Evolutionary conservation across 2,888 invertebrate genomes (phyloP).

Genomic region (Yponomeuta sedellus): DNA sequence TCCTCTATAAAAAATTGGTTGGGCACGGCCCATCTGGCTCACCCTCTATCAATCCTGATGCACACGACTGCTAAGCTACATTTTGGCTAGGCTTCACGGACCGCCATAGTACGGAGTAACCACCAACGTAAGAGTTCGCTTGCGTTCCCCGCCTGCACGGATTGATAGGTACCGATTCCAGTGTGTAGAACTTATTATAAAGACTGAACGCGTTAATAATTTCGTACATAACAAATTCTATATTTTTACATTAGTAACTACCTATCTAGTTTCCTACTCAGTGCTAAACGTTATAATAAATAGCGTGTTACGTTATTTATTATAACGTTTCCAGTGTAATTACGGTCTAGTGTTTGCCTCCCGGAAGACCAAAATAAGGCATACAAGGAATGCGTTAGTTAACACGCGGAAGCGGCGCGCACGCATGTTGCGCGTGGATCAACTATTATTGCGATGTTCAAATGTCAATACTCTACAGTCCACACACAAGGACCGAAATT

Average conservation of each 20-base stretch:
- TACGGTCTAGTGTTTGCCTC: constrained; percentile 5
- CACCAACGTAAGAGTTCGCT: too few relatives aligned
- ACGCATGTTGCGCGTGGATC: constrained; percentile 32
- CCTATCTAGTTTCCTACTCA: not conserved
- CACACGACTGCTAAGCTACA: too few relatives aligned
- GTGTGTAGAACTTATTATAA: too few relatives aligned
- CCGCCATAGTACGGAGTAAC: too few relatives aligned
- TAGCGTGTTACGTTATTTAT: not conserved
- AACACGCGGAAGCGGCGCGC: constrained; percentile 49
- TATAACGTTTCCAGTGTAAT: not conserved
- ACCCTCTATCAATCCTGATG: too few relatives aligned
- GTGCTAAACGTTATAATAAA: too few relatives aligned
- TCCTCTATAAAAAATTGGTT: too few relatives aligned
- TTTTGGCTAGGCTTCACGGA: too few relatives aligned
- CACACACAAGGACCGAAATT: constrained; percentile 31
- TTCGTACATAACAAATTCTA: not conserved
- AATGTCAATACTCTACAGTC: not conserved
- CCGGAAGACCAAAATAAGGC: constrained; percentile 22
- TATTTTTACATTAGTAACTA: not conserved
- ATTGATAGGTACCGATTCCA: too few relatives aligned
- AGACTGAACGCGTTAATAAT: too few relatives aligned
- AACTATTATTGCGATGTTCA: constrained; percentile 21
- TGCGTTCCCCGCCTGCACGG: too few relatives aligned
- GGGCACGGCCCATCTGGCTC: too few relatives aligned
- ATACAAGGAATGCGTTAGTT: constrained; percentile 32